Base-by-base conservation (phyloP, 2,888 invertebrate species). In the Xanthia icteritia region DNA sequence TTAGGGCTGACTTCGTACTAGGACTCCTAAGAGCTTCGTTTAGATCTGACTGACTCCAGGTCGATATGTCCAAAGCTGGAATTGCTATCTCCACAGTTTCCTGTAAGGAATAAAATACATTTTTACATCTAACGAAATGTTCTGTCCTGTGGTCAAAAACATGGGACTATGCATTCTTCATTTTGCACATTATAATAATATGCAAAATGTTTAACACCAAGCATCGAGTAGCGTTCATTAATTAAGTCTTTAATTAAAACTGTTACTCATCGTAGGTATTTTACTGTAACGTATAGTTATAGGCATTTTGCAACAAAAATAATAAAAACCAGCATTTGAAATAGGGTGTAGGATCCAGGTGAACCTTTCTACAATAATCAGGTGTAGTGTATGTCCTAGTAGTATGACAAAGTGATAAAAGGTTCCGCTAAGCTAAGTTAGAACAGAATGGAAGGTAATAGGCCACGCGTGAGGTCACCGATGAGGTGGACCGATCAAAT, bases 31-130 rank as follows among this genome's bases (percentile, higher is more conserved):
- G 69, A 9, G 90, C 89, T 11, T 84, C 77, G 6, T 58, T 70
- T 65, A 90, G 72, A 75, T 91, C 89, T 8, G 74, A 58, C 60
- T 82, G 82, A 48, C 87, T 86, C 91, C 88, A 90, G 5, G 82
- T 78, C 15, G 87, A 89, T 23, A 87, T 77, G 60, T 89, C 88
- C 72, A 89, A 78, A 69, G 90, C 86, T 36, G 92, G 91, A 48
- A 92, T 87, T 56, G 81, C 69, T 15, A 94, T 88, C 71, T 85
- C 72, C 8, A 91, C 86, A 9, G 85, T 60, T 5, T 90, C 86
- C 93, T 93, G 79, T 2, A 83, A 89, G 64, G 54, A n/a, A 76
- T 11, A 31, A 60, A 1, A 60, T 3, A 31, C 27, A 58, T 58
- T 58, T 58, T 58, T 58, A 58, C 27, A 27, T 27, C 58, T 58